phyloP scores from a whole-genome alignment of 2,797 vertebrate species.

The Morus bassanus region DNA sequence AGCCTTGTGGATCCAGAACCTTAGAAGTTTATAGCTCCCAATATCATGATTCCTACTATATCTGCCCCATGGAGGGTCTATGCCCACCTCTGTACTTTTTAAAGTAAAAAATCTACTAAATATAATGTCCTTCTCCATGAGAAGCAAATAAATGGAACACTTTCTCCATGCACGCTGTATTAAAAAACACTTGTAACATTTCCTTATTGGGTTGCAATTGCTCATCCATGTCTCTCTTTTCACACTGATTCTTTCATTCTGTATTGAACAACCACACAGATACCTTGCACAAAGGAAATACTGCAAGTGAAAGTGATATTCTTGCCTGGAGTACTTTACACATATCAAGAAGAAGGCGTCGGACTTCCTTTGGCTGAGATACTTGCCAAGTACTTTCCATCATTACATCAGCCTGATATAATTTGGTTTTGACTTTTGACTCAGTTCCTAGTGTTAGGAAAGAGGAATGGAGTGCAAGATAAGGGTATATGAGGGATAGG shows the following conservation, averaged over 20 bases:
- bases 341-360: not conserved
- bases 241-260: not conserved
- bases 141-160: not conserved
- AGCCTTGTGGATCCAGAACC: not conserved
- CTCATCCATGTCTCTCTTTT: not conserved
- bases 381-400: not conserved
- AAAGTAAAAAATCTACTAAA: not conserved
- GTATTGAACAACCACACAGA: not conserved
- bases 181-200: not conserved
- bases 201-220: not conserved
- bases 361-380: not conserved
- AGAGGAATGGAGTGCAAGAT: not conserved
- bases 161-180: not conserved
- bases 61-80: not conserved
- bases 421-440: not conserved
- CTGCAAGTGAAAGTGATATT: not conserved
- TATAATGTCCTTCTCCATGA: not conserved
- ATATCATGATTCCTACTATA: not conserved
- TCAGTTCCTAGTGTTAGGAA: not conserved
- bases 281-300: not conserved
- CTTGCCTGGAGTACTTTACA: not conserved
- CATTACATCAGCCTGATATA: not conserved
- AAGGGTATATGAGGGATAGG: not conserved
- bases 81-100: not conserved
- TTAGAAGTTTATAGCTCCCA: not conserved